Evolutionary conservation across 2,113 vertebrate genomes (phyloP).

Genomic region (Chlorodrepanis virens): DNA sequence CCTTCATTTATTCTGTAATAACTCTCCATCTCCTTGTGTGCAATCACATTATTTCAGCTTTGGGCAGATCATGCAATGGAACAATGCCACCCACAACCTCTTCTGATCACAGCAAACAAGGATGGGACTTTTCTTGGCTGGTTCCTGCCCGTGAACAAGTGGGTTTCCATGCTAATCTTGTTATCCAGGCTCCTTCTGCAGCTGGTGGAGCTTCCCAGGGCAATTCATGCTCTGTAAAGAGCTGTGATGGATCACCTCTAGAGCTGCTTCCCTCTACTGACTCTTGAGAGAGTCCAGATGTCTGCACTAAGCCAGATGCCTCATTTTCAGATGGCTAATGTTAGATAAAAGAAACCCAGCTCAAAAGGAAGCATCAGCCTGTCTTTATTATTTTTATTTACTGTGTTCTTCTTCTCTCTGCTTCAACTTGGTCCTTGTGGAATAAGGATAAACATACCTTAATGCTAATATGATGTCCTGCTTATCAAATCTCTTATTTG

Average conservation of each 20-base stretch:
- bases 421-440: not conserved
- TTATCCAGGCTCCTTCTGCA: not conserved
- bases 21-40: not conserved
- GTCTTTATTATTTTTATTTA: slow-evolving; percentile 30
- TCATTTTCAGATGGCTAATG: slow-evolving; percentile 9
- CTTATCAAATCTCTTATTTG: not conserved
- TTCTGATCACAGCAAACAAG: not conserved
- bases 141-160: not conserved
- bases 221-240: not conserved
- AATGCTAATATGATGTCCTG: not conserved
- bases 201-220: not conserved
- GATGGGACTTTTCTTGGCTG: not conserved
- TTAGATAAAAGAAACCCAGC: not conserved
- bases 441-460: not conserved
- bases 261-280: not conserved
- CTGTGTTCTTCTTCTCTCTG: not conserved
- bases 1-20: not conserved
- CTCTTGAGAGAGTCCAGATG: slow-evolving; percentile 3
- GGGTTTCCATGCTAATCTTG: not conserved
- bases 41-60: not conserved
- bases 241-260: slow-evolving; percentile 8
- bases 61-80: not conserved
- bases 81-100: not conserved
- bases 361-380: not conserved
- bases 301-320: not conserved